Conservation (phyloP, 1,140 invertebrate species). For the Caenorhabditis tropicalis region DNA sequence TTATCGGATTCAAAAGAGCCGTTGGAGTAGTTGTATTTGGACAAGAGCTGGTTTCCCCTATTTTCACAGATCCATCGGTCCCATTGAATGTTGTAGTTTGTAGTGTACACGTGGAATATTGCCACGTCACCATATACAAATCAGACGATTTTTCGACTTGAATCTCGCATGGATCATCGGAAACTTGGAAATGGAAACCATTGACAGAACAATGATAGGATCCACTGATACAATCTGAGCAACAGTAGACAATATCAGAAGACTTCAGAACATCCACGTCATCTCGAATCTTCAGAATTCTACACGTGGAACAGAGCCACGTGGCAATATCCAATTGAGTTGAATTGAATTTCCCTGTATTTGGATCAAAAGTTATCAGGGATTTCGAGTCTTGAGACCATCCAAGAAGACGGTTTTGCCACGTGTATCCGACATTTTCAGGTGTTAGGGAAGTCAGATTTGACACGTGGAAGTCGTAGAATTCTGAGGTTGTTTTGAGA, state of each 20-base stretch:
- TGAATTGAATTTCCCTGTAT: neutral
- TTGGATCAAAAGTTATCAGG: neutral
- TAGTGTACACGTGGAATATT: constrained; percentile 1
- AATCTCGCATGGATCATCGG: neutral
- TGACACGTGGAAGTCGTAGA: neutral
- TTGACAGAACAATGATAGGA: neutral
- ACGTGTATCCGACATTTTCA: neutral
- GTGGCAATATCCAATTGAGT: neutral
- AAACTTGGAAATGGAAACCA: neutral
- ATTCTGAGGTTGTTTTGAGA: neutral
- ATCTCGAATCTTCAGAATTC: neutral
- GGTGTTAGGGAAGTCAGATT: neutral
- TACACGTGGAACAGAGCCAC: neutral
- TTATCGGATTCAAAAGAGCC: neutral
- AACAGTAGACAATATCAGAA: neutral
- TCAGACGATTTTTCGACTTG: neutral
- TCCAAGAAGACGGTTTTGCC: neutral
- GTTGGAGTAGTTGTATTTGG: neutral
- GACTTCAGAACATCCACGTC: neutral
- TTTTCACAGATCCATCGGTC: neutral
- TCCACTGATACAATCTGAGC: neutral
- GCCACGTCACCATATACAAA: constrained; percentile 13
- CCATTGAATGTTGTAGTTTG: constrained; percentile 14
- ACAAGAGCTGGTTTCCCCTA: neutral
- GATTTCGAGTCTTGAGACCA: neutral